phyloP scores from a whole-genome alignment of 2,797 vertebrate genomes.

The Brachyrhaphis roseni region DNA sequence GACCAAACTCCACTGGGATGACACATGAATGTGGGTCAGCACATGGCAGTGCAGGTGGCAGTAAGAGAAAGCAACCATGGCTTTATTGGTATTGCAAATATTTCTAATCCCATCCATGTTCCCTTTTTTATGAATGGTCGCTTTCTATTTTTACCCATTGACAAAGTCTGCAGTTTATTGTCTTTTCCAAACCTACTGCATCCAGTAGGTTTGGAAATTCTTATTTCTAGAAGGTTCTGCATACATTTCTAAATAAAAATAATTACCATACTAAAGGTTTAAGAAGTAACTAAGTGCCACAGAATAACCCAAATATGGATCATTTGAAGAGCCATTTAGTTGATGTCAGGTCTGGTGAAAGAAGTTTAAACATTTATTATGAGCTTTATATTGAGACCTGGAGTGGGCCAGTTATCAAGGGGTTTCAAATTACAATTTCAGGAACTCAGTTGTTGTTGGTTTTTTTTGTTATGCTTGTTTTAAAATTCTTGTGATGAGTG shows the following conservation, averaged over 20 bases:
- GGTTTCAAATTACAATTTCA: background rate
- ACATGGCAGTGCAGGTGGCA: slow-evolving; percentile 46
- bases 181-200: background rate
- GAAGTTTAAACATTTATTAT: background rate
- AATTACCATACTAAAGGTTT: background rate
- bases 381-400: background rate
- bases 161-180: slow-evolving; percentile 58
- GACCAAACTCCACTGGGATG: slow-evolving; percentile 50
- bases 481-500: background rate
- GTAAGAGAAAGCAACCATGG: slow-evolving; percentile 29
- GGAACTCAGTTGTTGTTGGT: background rate
- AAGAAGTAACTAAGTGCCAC: background rate
- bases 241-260: background rate
- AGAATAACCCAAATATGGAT: background rate
- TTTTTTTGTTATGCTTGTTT: background rate
- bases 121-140: slow-evolving; percentile 42
- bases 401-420: background rate
- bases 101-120: slow-evolving; percentile 60
- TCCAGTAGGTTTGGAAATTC: slow-evolving; percentile 43
- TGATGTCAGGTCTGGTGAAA: background rate
- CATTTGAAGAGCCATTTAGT: background rate
- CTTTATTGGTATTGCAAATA: slow-evolving; percentile 53
- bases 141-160: slow-evolving; percentile 64
- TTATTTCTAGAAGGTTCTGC: background rate
- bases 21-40: slow-evolving; percentile 68